Percentiles rank a stretch among this genome's conserved stretches.
Conservation (phyloP, 2,797 vertebrate genomes). For the Platalea minor region DNA sequence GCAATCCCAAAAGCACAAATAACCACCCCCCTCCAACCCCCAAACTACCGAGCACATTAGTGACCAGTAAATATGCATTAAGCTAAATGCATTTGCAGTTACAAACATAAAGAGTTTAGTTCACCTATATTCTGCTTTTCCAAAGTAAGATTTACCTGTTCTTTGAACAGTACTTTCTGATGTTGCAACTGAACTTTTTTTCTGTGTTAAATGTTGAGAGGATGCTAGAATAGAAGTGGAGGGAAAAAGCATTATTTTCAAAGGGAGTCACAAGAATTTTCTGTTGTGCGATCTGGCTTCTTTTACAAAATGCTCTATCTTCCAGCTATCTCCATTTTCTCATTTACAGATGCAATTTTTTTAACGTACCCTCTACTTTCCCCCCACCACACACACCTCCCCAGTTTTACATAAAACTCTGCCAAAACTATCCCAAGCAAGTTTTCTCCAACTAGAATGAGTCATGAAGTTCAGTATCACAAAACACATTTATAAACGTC, state of each 20-base stretch:
- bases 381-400: not conserved
- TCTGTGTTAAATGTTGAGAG: slow-evolving; percentile 75
- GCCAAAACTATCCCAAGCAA: not conserved
- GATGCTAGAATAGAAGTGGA: slow-evolving; percentile 68
- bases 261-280: not conserved
- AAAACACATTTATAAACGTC: not conserved
- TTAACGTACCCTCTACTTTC: not conserved
- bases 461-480: not conserved
- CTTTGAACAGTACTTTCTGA: slow-evolving; percentile 75
- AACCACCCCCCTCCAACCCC: not conserved
- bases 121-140: slow-evolving; percentile 15
- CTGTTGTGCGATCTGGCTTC: not conserved
- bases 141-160: slow-evolving; percentile 72
- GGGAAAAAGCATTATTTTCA: slow-evolving; percentile 57
- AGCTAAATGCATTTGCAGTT: not conserved
- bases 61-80: not conserved
- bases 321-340: not conserved
- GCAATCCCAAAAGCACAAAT: not conserved
- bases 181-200: slow-evolving; percentile 72
- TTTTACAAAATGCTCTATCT: not conserved
- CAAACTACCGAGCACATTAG: not conserved
- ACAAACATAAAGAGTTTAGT: not conserved
- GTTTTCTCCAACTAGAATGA: not conserved
- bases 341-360: not conserved
- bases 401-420: not conserved